Evolutionary conservation across 2,797 vertebrate species (phyloP).

Genomic region (Gobio occitaniae): DNA sequence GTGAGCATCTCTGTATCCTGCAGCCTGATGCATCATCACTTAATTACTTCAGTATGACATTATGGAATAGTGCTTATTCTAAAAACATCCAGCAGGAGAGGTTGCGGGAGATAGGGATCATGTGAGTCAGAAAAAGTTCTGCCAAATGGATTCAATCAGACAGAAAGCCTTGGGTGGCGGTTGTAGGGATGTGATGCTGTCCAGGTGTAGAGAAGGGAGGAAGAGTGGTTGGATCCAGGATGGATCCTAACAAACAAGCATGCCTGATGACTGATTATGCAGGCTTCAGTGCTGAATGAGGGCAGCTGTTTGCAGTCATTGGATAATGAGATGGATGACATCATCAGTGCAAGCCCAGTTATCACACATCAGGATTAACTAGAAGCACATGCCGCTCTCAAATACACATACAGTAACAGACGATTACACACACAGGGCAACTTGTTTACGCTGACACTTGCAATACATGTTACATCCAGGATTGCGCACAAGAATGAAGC

Average conservation of each 20-base stretch:
- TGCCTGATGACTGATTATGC: slow-evolving; percentile 51
- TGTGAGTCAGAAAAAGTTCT: background rate
- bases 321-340: slow-evolving; percentile 73
- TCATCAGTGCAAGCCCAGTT: slow-evolving; percentile 64
- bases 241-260: slow-evolving; percentile 29
- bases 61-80: background rate
- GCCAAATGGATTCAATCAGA: background rate
- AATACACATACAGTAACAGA: slow-evolving; percentile 26
- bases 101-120: background rate
- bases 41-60: background rate
- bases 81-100: background rate
- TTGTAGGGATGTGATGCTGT: slow-evolving; percentile 47
- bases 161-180: background rate
- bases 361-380: slow-evolving; percentile 67
- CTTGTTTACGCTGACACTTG: background rate
- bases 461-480: background rate
- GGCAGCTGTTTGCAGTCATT: slow-evolving; percentile 76
- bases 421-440: slow-evolving; percentile 4
- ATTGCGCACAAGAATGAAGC: background rate
- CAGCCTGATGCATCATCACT: background rate
- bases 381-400: slow-evolving; percentile 65
- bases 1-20: background rate
- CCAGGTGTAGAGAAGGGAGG: slow-evolving; percentile 47
- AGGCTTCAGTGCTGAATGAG: background rate
- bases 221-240: slow-evolving; percentile 3